phyloP scores from a whole-genome alignment of 2,888 invertebrate genomes.

The Ectemnius continuus region DNA sequence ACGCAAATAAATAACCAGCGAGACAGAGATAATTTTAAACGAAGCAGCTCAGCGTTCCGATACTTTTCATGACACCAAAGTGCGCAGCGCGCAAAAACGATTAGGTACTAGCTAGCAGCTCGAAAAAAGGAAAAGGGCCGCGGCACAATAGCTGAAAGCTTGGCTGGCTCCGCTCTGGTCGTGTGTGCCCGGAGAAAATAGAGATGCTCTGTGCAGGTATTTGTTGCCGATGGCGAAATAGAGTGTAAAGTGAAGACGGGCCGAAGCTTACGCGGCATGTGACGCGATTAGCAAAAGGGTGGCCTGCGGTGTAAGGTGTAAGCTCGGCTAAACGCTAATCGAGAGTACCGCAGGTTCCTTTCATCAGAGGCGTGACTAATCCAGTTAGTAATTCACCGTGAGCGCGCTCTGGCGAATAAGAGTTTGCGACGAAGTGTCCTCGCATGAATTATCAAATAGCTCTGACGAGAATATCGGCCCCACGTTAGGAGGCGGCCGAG shows the following conservation, averaged over 20 bases:
- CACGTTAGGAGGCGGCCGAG: constrained; percentile 36
- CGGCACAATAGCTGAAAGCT: background rate
- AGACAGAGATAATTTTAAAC: no score
- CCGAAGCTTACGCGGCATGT: constrained; percentile 35
- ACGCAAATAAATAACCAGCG: no score
- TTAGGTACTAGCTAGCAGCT: no score
- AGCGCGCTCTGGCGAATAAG: constrained; percentile 66
- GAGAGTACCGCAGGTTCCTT: constrained; percentile 58
- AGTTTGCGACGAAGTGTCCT: constrained; percentile 67
- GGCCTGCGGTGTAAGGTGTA: constrained; percentile 45
- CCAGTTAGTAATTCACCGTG: constrained; percentile 72
- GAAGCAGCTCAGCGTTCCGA: no score
- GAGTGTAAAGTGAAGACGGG: constrained; percentile 62
- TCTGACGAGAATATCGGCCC: constrained; percentile 42
- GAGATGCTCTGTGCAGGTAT: constrained; percentile 31
- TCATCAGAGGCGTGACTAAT: constrained; percentile 75
- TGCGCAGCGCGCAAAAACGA: no score
- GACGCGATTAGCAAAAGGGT: constrained; percentile 43
- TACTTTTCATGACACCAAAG: no score
- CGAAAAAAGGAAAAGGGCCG: no score
- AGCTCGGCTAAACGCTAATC: constrained; percentile 60
- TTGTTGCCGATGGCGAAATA: constrained; percentile 54
- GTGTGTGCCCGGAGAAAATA: constrained; percentile 23
- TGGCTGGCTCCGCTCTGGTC: background rate
- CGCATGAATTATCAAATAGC: constrained; percentile 66